A percentile compares a stretch with the other conserved stretches of the same genome.
These are phyloP conservation scores for Pseudomugil tenellus DNA, from an alignment of 2,797 vertebrate species.

Conservation along the genomic window DNA sequence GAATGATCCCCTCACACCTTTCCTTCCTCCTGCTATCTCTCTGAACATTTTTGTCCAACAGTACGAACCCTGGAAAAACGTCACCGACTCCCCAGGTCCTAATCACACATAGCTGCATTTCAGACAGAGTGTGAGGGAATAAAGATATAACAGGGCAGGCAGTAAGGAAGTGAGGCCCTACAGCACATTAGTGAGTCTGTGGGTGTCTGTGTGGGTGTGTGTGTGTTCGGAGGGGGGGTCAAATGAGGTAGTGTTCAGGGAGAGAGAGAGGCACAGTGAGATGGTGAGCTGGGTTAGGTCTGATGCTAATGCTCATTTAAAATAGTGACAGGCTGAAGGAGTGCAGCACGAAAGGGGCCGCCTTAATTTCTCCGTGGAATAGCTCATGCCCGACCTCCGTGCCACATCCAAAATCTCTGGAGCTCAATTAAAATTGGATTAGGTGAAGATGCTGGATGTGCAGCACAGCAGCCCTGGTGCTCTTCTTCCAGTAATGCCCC, in stretches of 20 bases:
- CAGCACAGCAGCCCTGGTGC: slow-evolving; percentile 83
- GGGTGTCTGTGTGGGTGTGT: slow-evolving; percentile 20
- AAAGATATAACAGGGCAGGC: slow-evolving; percentile 62
- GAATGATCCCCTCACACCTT: slow-evolving; percentile 83
- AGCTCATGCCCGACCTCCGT: slow-evolving; percentile 91
- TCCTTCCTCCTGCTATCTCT: slow-evolving; percentile 39
- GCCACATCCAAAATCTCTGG: slow-evolving; percentile 96
- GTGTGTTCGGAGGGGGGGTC: slow-evolving; percentile 16
- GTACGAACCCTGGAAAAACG: slow-evolving; percentile 69
- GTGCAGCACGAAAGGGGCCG: slow-evolving; percentile 84
- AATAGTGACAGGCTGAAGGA: slow-evolving; percentile 91
- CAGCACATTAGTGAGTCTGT: slow-evolving; percentile 30
- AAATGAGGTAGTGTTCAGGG: slow-evolving; percentile 68
- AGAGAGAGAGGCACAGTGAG: slow-evolving; percentile 77
- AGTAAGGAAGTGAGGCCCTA: slow-evolving; percentile 41
- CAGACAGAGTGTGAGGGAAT: slow-evolving; percentile 52
- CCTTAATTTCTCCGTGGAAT: slow-evolving; percentile 99
- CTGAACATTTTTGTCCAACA: slow-evolving; percentile 73
- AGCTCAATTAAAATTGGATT: slow-evolving; percentile 99
- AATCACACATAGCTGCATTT: slow-evolving; percentile 77
- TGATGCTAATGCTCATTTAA: slow-evolving; percentile 96
- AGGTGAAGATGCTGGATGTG: slow-evolving; percentile 93
- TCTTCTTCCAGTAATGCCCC: slow-evolving; percentile 91
- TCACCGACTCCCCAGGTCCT: slow-evolving; percentile 81
- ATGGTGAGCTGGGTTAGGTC: slow-evolving; percentile 90